Evolutionary conservation across 2,797 vertebrate genomes (phyloP), one percentile per base, ranked within the genome.

Genomic region (Rousettus madagascariensis): DNA sequence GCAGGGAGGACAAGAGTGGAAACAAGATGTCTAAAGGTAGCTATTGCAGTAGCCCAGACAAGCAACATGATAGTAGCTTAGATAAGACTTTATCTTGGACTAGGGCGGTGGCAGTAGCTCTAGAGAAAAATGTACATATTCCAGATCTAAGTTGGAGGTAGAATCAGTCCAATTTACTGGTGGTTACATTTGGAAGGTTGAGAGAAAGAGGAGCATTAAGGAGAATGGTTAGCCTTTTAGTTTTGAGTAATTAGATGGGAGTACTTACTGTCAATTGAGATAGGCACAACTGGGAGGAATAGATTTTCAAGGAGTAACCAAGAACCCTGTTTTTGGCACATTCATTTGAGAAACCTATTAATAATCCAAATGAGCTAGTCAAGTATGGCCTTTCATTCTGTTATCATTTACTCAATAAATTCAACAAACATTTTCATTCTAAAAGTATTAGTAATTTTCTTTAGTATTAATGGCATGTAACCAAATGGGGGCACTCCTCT

Each of bases 341-440:
- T 49, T 53, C 41, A 17, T 88, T 79, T 59, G 43, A 71, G 26
- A 86, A 88, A 12, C 24, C 59, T 80, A 86, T 28, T 75, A 77
- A 59, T 41, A 22, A 85, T 86, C 41, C 36, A 78, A 75, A 88
- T 65, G 15, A n/a, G 3, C 19, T 78, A 51, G 16, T 53, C 33
- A 43, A 46, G 15, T 80, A 38, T 43, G 28, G 86, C 65, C 10
- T 51, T n/a, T 90, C 6, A 88, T 6, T 75, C 17, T 80, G 15
- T 92, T 80, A 80, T n/a, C n/a, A 51, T 53, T 95, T 80, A 43
- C 30, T 87, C 87, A 77, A 43, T 94, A 53, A 94, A 87, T 41
- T 84, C 87, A 68, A 68, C 49, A 83, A 59, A 74, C n/a, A 49
- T 51, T 92, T 80, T 91, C 65, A 66, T 65, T 85, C 30, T 24